phyloP scores from a whole-genome alignment of 2,888 invertebrate species.

The Macrophya annulata region DNA sequence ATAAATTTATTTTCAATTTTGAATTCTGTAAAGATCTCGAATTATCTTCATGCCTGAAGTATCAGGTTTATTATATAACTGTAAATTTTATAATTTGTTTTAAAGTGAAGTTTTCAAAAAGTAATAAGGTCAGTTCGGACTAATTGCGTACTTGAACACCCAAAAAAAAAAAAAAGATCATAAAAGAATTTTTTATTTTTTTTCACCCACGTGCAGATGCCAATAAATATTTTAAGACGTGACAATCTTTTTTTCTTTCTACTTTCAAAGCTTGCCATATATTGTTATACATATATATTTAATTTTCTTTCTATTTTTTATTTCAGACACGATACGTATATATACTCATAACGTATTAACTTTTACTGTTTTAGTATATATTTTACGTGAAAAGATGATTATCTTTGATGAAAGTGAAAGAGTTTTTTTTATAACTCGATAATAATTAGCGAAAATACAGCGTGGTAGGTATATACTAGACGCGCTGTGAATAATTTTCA shows the following conservation, averaged over 20 bases:
- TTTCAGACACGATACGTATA: not conserved
- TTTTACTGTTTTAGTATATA: no score
- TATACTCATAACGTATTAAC: not conserved
- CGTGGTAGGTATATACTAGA: not conserved
- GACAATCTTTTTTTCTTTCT: not conserved
- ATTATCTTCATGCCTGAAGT: not conserved
- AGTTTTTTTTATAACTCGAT: not conserved
- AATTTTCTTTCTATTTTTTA: no score
- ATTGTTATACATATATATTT: not conserved
- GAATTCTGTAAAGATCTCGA: not conserved
- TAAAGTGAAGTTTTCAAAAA: not conserved
- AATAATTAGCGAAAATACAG: not conserved
- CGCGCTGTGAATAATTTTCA: not conserved
- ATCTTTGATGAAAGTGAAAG: constrained; percentile 35
- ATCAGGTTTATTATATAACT: not conserved
- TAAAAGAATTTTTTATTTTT: not conserved
- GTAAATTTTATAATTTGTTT: not conserved
- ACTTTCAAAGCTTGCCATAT: not conserved
- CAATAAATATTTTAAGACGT: not conserved
- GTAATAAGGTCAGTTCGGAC: not conserved
- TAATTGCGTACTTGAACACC: not conserved
- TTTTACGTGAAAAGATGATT: not conserved
- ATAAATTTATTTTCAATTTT: not conserved
- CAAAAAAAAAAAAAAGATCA: not conserved
- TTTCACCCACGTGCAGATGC: constrained; percentile 4